These are phyloP conservation scores for Ia io DNA, from an alignment of 2,113 vertebrate genomes.

Conservation along the genomic window DNA sequence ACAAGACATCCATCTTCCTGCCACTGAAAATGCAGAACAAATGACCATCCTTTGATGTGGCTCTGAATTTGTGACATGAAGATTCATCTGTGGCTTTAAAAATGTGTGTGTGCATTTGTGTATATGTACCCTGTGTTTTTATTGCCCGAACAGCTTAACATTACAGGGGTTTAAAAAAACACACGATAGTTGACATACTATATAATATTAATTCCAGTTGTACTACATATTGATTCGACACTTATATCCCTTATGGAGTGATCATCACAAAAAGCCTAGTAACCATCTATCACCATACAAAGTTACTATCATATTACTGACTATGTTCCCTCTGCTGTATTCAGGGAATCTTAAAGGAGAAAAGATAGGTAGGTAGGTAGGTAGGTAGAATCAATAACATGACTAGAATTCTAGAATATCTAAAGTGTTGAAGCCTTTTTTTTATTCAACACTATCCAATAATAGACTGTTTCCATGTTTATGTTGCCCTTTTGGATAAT, in stretches of 20 bases:
- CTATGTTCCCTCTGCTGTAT: not conserved
- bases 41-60: not conserved
- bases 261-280: no score
- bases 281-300: not conserved
- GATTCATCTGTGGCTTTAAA: constrained; percentile 53
- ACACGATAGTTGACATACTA: not conserved
- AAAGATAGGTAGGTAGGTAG: not conserved
- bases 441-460: not conserved
- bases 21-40: not conserved
- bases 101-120: not conserved
- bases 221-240: no score
- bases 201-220: not conserved
- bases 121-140: not conserved
- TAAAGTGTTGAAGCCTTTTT: not conserved
- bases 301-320: no score
- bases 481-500: not conserved
- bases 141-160: constrained; percentile 33
- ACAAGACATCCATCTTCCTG: not conserved
- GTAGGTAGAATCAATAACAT: not conserved
- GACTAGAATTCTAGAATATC: not conserved
- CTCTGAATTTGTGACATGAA: not conserved
- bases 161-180: not conserved
- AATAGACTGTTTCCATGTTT: not conserved
- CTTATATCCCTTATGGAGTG: no score
- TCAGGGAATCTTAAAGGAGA: not conserved